These are phyloP conservation scores for Brachyptera putata DNA, from an alignment of 2,888 invertebrate species.

Conservation along the genomic window DNA sequence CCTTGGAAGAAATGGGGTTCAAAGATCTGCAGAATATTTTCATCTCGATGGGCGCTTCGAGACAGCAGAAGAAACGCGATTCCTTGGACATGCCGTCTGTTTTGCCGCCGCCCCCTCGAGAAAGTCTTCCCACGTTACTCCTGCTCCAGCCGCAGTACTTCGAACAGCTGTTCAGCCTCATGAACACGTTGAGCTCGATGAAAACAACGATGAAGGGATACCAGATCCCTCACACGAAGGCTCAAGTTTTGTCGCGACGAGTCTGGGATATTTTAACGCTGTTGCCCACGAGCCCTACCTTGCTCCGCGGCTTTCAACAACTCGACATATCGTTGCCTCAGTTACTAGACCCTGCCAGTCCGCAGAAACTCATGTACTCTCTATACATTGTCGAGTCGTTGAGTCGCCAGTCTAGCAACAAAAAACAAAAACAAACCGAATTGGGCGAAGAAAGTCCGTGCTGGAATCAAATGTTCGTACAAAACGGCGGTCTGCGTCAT, in stretches of 20 bases:
- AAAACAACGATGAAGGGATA: conserved; percentile 65
- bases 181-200: conserved; percentile 87
- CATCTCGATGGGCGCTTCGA: conserved; percentile 79
- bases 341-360: conserved; percentile 79
- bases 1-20: conserved; percentile 85
- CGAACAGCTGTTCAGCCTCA: conserved; percentile 82
- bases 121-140: conserved; percentile 79
- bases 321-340: conserved; percentile 62
- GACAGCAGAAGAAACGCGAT: conserved; percentile 58
- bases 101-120: conserved; percentile 80
- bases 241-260: conserved; percentile 81
- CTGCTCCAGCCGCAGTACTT: conserved; percentile 83
- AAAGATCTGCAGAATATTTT: conserved; percentile 89
- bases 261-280: conserved; percentile 94
- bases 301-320: conserved; percentile 79
- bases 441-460: conserved; percentile 32
- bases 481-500: conserved; percentile 81
- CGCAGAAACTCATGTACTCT: conserved; percentile 93
- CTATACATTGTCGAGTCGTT: conserved; percentile 84
- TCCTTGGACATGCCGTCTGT: conserved; percentile 79
- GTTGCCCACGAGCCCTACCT: conserved; percentile 82
- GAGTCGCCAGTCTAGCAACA: conserved; percentile 41
- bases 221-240: conserved; percentile 40
- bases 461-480: conserved; percentile 79
- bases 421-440: background rate